A percentile compares a stretch with the other conserved stretches of the same genome.
Evolutionary conservation across 2,797 vertebrate species (phyloP).

Genomic region (Otolemur crassicaudatus): DNA sequence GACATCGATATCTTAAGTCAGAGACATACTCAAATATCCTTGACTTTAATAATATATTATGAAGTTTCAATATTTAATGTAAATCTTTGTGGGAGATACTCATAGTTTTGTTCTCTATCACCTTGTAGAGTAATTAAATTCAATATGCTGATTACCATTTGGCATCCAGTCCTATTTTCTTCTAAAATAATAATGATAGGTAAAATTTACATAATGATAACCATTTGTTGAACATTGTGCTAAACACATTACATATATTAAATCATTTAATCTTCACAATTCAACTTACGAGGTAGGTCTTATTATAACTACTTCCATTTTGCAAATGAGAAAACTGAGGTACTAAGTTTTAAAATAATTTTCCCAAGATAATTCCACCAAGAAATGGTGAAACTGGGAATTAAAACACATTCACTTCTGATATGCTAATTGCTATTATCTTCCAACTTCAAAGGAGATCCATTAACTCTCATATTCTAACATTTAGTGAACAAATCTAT

Average conservation of each 20-base stretch:
- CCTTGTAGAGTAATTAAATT: not conserved
- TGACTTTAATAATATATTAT: not conserved
- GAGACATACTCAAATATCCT: not conserved
- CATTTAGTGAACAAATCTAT: not conserved
- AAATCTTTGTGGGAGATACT: not conserved
- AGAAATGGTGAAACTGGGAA: not conserved
- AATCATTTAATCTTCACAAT: not conserved
- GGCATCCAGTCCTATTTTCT: not conserved
- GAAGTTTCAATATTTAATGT: not conserved
- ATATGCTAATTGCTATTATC: not conserved
- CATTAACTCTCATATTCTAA: not conserved
- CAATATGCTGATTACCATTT: not conserved
- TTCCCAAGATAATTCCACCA: not conserved
- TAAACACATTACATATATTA: not conserved
- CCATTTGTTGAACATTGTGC: not conserved
- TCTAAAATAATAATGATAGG: constrained; percentile 9
- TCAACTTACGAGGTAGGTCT: not conserved
- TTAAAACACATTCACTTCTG: not conserved
- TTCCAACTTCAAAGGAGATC: not conserved
- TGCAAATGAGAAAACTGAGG: not conserved
- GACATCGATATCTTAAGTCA: not conserved
- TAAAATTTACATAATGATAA: not conserved
- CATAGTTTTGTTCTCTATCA: not conserved
- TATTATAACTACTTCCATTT: not conserved
- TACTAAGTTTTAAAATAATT: constrained; percentile 27